These are phyloP conservation scores for Cryptophagus acutangulus DNA, from an alignment of 2,888 invertebrate species.

Conservation along the genomic window DNA sequence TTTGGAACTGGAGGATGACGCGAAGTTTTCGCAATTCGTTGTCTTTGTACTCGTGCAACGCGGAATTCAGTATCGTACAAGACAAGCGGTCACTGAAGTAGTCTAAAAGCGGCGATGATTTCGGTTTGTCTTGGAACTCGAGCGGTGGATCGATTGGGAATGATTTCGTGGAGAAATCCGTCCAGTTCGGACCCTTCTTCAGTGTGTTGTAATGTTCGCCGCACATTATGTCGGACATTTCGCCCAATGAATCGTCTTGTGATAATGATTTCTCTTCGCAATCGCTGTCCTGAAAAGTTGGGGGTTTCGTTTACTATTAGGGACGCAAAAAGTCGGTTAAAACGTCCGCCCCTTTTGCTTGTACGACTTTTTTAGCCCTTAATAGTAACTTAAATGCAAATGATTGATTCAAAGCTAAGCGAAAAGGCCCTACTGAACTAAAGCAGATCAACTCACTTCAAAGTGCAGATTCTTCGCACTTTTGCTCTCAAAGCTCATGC, in stretches of 20 bases:
- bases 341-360: no score
- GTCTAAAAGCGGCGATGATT: constrained; percentile 39
- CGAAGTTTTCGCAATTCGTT: constrained; percentile 22
- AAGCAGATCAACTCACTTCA: constrained; percentile 64
- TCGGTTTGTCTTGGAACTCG: constrained; percentile 72
- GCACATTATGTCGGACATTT: constrained; percentile 70
- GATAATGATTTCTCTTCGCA: constrained; percentile 74
- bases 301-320: no score
- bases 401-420: constrained; percentile 1
- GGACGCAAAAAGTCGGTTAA: no score
- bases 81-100: constrained; percentile 50
- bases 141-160: constrained; percentile 77
- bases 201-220: constrained; percentile 78
- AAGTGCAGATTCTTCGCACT: constrained; percentile 60
- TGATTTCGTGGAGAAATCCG: constrained; percentile 49
- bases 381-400: no score
- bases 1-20: constrained; percentile 22
- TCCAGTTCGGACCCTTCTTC: constrained; percentile 68
- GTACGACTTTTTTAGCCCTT: no score
- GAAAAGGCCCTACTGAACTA: constrained; percentile 1
- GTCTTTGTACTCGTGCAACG: constrained; percentile 48
- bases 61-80: constrained; percentile 49
- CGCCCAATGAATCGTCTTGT: constrained; percentile 73
- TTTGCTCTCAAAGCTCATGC: constrained; percentile 64
- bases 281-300: constrained; percentile 68